Conservation (phyloP, 2,113 vertebrate genomes). For the Patagioenas fasciata region DNA sequence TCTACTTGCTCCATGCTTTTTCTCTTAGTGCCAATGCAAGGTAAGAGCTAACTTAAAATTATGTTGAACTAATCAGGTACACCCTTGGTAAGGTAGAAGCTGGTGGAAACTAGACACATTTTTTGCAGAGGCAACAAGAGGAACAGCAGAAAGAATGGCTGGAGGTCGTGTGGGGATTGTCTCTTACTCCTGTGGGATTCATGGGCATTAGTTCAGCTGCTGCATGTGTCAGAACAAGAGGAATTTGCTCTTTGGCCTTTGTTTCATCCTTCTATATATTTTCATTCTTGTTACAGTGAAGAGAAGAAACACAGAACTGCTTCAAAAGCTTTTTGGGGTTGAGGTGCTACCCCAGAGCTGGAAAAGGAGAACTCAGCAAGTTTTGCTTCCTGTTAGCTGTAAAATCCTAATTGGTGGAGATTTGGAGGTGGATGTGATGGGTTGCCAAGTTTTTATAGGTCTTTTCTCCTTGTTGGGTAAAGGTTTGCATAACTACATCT, state of each 20-base stretch:
- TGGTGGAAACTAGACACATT: background rate
- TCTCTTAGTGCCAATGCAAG: background rate
- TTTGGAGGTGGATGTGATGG: background rate
- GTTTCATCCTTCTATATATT: background rate
- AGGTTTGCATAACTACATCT: background rate
- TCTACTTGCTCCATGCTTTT: background rate
- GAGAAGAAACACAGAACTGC: background rate
- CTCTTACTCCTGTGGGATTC: background rate
- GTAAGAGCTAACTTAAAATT: background rate
- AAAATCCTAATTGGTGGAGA: background rate
- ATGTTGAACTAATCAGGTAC: background rate
- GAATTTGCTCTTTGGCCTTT: background rate
- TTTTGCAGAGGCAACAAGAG: background rate
- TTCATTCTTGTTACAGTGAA: background rate
- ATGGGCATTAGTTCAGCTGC: slow-evolving; percentile 10
- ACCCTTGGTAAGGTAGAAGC: background rate
- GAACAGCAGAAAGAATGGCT: background rate
- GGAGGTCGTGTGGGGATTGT: background rate
- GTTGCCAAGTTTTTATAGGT: background rate
- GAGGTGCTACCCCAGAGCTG: background rate
- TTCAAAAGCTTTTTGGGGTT: background rate
- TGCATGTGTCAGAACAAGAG: background rate
- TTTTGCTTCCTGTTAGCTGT: background rate
- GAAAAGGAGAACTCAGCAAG: background rate
- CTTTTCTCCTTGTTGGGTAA: background rate